Percentiles rank a stretch among this genome's conserved stretches.
These are phyloP conservation scores for Latrodectus hesperus DNA, from an alignment of 2,888 invertebrate genomes.

Conservation along the genomic window DNA sequence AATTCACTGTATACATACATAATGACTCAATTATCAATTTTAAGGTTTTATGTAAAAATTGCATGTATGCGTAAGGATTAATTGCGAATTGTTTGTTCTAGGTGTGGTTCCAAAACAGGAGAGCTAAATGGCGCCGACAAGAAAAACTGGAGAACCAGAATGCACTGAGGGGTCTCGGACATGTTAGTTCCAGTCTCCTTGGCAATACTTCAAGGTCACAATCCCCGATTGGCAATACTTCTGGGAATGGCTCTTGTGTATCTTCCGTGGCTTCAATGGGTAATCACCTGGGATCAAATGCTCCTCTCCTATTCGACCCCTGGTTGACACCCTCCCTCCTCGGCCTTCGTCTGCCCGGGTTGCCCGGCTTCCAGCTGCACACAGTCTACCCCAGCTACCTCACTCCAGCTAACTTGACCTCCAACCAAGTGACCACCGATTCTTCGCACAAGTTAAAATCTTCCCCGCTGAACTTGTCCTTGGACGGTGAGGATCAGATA, in stretches of 20 bases:
- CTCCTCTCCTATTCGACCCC: constrained; percentile 86
- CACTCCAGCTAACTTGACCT: constrained; percentile 78
- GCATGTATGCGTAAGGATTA: background rate
- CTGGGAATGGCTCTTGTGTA: constrained; percentile 50
- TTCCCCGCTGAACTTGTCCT: constrained; percentile 67
- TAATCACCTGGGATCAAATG: constrained; percentile 34
- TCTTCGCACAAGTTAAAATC: constrained; percentile 8
- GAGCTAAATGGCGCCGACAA: constrained; percentile 97
- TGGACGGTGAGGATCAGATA: constrained; percentile 41
- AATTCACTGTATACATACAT: too few relatives aligned
- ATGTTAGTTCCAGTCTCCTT: constrained; percentile 49
- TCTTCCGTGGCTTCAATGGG: constrained; percentile 34
- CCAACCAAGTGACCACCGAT: constrained; percentile 70
- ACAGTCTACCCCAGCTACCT: constrained; percentile 87
- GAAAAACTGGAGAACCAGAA: constrained; percentile 96
- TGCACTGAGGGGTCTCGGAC: constrained; percentile 80
- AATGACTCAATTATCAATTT: too few relatives aligned
- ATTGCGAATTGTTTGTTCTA: constrained; percentile 12
- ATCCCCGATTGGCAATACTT: constrained; percentile 43
- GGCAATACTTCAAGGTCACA: constrained; percentile 52
- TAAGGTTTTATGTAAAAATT: too few relatives aligned
- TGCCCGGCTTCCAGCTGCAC: constrained; percentile 90
- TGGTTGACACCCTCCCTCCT: constrained; percentile 93
- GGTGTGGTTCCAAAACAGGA: constrained; percentile 70
- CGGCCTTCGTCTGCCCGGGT: constrained; percentile 77